These are phyloP conservation scores for Rosalia funebris DNA, from an alignment of 2,888 invertebrate genomes.

Conservation along the genomic window DNA sequence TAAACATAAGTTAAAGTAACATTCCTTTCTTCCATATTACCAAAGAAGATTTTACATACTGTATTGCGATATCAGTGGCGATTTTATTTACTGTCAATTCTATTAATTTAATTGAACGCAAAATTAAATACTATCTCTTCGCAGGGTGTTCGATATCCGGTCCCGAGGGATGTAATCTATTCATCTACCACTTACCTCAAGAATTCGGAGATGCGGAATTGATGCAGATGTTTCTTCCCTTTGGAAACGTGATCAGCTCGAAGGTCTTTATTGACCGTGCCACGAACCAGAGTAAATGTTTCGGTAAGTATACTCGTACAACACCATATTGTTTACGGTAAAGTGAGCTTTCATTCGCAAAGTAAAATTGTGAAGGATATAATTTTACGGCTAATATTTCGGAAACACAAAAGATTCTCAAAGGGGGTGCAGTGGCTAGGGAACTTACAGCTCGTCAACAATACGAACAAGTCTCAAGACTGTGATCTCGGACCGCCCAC, in stretches of 20 bases:
- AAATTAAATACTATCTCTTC: slow-evolving; percentile 14
- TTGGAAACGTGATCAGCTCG: slow-evolving; percentile 99
- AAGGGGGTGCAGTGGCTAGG: too few relatives aligned
- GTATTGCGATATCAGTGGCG: slow-evolving; percentile 6
- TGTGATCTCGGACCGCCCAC: too few relatives aligned
- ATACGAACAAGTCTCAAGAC: too few relatives aligned
- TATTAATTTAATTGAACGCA: neutral
- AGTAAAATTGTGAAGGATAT: too few relatives aligned
- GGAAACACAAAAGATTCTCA: too few relatives aligned
- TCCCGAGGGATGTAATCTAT: slow-evolving; percentile 99
- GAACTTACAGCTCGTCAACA: too few relatives aligned
- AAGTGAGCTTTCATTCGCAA: too few relatives aligned
- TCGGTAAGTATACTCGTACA: slow-evolving; percentile 88
- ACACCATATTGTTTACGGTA: neutral
- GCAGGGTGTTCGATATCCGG: slow-evolving; percentile 95
- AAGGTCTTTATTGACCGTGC: slow-evolving; percentile 99
- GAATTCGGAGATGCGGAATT: slow-evolving; percentile 99
- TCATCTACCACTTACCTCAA: slow-evolving; percentile 99
- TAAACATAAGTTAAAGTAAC: slow-evolving; percentile 28
- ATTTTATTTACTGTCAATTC: neutral
- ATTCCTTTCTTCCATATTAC: slow-evolving; percentile 45
- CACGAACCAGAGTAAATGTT: slow-evolving; percentile 99
- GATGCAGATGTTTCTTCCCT: slow-evolving; percentile 99
- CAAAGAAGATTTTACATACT: slow-evolving; percentile 28
- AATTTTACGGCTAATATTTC: too few relatives aligned